Evolutionary conservation across 1,140 invertebrate genomes (phyloP), one percentile per base, ranked within the genome.

Genomic region (Hylyphantes graminicola): DNA sequence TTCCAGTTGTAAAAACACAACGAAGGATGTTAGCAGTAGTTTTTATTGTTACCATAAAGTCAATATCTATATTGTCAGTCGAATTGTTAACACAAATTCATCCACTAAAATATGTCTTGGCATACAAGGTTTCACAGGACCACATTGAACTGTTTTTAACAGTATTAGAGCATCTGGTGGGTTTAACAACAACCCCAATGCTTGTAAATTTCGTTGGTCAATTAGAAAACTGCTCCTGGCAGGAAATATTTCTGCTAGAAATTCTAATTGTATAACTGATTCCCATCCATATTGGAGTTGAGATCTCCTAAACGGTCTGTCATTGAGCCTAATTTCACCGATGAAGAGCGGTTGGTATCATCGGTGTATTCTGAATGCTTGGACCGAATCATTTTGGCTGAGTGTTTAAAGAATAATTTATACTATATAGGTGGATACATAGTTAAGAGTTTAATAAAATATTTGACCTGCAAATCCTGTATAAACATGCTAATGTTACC

Each of bases 151-250:
- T 61, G 17, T 61, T 61, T 17, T 61, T 17, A 61, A 61, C 17
- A 61, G 2, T 17, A 61, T 61, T 61, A 61, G 57, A 61, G 57
- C 57, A 15, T 15, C 12, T 17, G 57, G 57, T 61, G 57, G 57
- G 57, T 61, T 15, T 61, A 61, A 61, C 57, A 61, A 61, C 57
- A 61, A 61, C 57, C 57, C 57, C 12, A 61, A 61, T 61, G 57
- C 57, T 61, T 61, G 57, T 17, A 2, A 61, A 17, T 15, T 61
- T 61, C 57, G 57, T 12, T 61, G 57, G 57, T 12, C 57, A 61
- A 61, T 61, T 15, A 61, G 57, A 61, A 61, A 61, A 61, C 6
- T 61, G 12, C 17, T 61, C 12, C 57, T 61, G 17, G 57, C 57
- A 15, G 57, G 57, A 15, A 61, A 61, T 61, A 61, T 61, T 61